Evolutionary conservation across 2,888 invertebrate species (phyloP), one percentile per base, ranked within the genome.

Genomic region (Piscicola geometra): DNA sequence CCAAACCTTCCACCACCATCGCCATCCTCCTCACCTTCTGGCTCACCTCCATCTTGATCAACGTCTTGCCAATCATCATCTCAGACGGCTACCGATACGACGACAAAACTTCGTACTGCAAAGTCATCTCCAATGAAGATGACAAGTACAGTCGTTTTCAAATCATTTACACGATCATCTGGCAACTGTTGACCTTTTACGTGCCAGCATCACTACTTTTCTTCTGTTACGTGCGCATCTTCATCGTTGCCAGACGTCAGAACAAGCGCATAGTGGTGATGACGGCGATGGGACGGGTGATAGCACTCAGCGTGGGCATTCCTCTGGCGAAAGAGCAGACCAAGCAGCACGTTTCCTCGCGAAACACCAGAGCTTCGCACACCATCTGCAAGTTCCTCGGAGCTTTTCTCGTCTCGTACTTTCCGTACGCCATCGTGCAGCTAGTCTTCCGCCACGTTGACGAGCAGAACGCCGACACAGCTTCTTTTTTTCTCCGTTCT

Each of bases 281-380:
- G 76, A 60, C 76, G 15, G 76, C 76, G 35, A 76, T 76, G 76
- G 76, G 71, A n/a, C 56, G 76, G 32, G 76, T 76, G 28, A 76
- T 76, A n/a, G 71, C 76, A 9, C 60, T 76, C 30, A 76, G 76
- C 66, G 76, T 66, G 25, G 76, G 76, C 0, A 71, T 76, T 71
- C 71, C 76, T 18, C 64, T 76, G 36, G 60, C 76, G n/a, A 71
- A 66, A 32, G 76, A 76, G 32, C 71, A 76, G 64, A 71, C 71
- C 47, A 52, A 66, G 0, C 47, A 76, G n/a, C 76, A 76, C 64
- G 71, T 66, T 18, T 66, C 71, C 18, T 64, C 76, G 41, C 47
- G 76, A 60, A 50, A 71, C 47, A 56, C 50, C 9, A 71, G 71
- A 47, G 76, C 76, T 30, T 71, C 71, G n/a, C 76, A 71, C 1